phyloP scores from a whole-genome alignment of 2,113 vertebrate genomes.

The Chelonoidis abingdonii region DNA sequence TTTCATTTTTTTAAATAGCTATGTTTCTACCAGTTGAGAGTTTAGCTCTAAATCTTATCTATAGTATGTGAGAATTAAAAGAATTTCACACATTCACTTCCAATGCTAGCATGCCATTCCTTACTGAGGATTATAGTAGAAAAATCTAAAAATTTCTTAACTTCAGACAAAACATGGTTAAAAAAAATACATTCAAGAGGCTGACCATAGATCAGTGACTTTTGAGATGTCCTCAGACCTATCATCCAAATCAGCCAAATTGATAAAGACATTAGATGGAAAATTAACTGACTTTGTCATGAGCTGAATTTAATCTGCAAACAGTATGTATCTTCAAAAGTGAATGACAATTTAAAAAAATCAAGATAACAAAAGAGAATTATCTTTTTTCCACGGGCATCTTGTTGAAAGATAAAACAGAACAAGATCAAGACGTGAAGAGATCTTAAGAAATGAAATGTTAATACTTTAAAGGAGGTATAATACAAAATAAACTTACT shows the following conservation, averaged over 20 bases:
- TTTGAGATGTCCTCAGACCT: background rate
- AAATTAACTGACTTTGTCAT: slow-evolving; percentile 4
- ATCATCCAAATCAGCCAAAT: background rate
- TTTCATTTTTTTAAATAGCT: background rate
- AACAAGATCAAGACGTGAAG: background rate
- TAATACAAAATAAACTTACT: background rate
- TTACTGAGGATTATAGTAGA: background rate
- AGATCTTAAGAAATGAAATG: background rate
- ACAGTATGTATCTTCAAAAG: slow-evolving; percentile 10
- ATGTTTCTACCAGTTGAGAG: background rate
- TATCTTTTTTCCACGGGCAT: background rate
- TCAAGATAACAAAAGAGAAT: background rate
- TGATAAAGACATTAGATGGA: background rate
- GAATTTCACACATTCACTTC: background rate
- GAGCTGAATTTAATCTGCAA: background rate
- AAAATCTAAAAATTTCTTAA: background rate
- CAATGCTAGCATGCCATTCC: background rate
- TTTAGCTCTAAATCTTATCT: background rate
- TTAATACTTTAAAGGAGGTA: background rate
- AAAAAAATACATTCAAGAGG: background rate
- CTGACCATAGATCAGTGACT: background rate
- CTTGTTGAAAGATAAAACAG: background rate
- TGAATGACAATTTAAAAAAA: background rate
- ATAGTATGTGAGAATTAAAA: background rate
- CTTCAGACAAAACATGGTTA: background rate